Conservation (phyloP, 1,140 invertebrate species). For the Nasonia giraulti region DNA sequence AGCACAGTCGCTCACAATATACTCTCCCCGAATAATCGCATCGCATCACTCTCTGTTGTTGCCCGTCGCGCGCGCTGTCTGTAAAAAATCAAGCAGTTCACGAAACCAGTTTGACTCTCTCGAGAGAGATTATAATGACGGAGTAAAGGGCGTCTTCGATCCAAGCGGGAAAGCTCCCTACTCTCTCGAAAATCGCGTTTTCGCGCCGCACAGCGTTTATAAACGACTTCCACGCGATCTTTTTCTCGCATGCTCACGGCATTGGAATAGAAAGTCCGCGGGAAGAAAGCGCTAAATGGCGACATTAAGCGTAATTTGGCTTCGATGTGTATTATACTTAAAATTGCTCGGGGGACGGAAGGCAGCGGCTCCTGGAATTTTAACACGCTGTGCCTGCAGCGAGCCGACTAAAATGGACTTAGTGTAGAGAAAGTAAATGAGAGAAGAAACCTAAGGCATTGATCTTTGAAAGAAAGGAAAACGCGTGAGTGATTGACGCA, state of each 20-base stretch:
- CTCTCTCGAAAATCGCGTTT: too few species aligned
- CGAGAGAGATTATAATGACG: too few species aligned
- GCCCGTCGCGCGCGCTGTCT: too few species aligned
- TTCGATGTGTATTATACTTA: conserved; percentile 36
- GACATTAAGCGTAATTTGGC: conserved; percentile 48
- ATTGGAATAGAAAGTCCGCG: conserved; percentile 36
- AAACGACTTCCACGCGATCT: neutral
- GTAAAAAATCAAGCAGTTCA: too few species aligned
- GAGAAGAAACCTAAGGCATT: conserved; percentile 32
- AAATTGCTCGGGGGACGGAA: conserved; percentile 20
- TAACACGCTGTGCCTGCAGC: neutral
- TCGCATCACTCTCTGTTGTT: too few species aligned
- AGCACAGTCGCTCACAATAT: neutral
- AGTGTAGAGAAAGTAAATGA: conserved; percentile 28
- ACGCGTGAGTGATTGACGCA: neutral
- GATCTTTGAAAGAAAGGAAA: conserved; percentile 27
- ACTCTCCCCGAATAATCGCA: conserved; percentile 19
- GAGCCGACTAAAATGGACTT: neutral
- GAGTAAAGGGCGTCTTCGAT: conserved; percentile 11
- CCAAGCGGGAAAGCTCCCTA: neutral
- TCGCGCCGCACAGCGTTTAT: too few species aligned
- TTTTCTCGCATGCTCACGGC: neutral
- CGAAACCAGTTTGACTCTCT: neutral
- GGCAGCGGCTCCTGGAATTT: conserved; percentile 34
- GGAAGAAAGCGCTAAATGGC: conserved; percentile 47